phyloP scores from a whole-genome alignment of 53 echinoderm and acorn worm genomes.

The Hippasteria phrygiana region DNA sequence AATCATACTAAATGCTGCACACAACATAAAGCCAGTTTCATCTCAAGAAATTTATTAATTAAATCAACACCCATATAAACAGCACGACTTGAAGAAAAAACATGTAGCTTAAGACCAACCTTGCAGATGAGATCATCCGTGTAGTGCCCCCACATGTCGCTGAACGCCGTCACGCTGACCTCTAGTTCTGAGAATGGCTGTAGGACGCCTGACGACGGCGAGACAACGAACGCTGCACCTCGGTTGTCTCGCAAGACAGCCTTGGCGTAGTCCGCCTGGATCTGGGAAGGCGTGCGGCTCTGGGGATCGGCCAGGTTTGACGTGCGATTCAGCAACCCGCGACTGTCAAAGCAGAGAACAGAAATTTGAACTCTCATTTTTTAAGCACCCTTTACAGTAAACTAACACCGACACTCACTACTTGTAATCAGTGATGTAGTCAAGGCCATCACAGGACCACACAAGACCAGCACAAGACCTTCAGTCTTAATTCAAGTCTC shows the following conservation, averaged over 20 bases:
- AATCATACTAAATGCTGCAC: too few relatives aligned
- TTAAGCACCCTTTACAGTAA: too few relatives aligned
- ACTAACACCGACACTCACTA: too few relatives aligned
- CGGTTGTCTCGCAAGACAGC: slow-evolving; percentile 84
- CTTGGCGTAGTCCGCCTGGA: slow-evolving; percentile 84
- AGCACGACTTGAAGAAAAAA: not conserved
- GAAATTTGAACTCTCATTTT: too few relatives aligned
- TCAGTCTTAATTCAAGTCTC: too few relatives aligned
- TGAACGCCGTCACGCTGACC: slow-evolving; percentile 80
- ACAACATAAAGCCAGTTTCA: too few relatives aligned
- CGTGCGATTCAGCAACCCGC: slow-evolving; percentile 83
- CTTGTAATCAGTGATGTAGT: too few relatives aligned
- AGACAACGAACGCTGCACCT: slow-evolving; percentile 90
- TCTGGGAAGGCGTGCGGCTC: slow-evolving; percentile 84
- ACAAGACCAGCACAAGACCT: too few relatives aligned
- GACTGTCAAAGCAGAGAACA: slow-evolving; percentile 28
- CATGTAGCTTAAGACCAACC: slow-evolving; percentile 40
- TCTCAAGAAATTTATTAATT: too few relatives aligned
- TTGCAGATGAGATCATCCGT: slow-evolving; percentile 84
- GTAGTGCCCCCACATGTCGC: slow-evolving; percentile 98
- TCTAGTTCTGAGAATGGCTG: slow-evolving; percentile 82
- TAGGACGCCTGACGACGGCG: slow-evolving; percentile 82
- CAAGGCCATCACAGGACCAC: too few relatives aligned
- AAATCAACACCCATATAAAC: too few relatives aligned
- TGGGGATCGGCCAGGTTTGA: slow-evolving; percentile 94